phyloP scores from a whole-genome alignment of 1,140 invertebrate genomes.

The Pristionchus pacificus region DNA sequence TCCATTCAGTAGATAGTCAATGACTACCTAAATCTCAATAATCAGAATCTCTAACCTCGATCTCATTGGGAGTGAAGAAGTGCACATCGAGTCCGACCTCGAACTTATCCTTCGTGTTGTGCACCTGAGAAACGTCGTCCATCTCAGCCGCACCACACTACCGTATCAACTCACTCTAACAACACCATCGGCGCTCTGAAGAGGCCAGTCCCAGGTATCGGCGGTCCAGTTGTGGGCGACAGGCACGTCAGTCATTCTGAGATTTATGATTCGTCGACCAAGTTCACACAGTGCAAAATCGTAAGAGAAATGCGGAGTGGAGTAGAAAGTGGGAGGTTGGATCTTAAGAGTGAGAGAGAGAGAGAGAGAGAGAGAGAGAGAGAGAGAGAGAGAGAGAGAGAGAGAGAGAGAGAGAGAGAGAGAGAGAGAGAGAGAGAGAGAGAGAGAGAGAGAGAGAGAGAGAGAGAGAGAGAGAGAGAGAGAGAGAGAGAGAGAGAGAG shows the following conservation, averaged over 20 bases:
- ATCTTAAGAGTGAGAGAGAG: background rate
- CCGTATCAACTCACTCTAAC: slow-evolving; percentile 14
- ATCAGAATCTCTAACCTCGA: too few species aligned
- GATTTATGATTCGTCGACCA: background rate
- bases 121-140: slow-evolving; percentile 9
- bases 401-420: slow-evolving; percentile 3
- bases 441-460: slow-evolving; percentile 3
- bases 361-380: slow-evolving; percentile 6
- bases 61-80: slow-evolving; percentile 40
- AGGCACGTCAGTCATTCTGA: slow-evolving; percentile 28
- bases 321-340: slow-evolving; percentile 1
- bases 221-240: slow-evolving; percentile 32
- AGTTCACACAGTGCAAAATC: slow-evolving; percentile 1
- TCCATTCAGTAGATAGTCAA: too few species aligned
- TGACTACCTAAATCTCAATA: too few species aligned
- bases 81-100: slow-evolving; percentile 39
- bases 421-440: background rate
- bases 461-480: background rate
- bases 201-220: slow-evolving; percentile 36
- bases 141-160: background rate
- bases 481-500: background rate
- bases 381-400: slow-evolving; percentile 11
- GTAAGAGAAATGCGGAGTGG: slow-evolving; percentile 8
- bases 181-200: slow-evolving; percentile 39
- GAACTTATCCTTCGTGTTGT: slow-evolving; percentile 41